These are phyloP conservation scores for Hirudo medicinalis DNA, from an alignment of 1,140 invertebrate genomes.

Conservation along the genomic window DNA sequence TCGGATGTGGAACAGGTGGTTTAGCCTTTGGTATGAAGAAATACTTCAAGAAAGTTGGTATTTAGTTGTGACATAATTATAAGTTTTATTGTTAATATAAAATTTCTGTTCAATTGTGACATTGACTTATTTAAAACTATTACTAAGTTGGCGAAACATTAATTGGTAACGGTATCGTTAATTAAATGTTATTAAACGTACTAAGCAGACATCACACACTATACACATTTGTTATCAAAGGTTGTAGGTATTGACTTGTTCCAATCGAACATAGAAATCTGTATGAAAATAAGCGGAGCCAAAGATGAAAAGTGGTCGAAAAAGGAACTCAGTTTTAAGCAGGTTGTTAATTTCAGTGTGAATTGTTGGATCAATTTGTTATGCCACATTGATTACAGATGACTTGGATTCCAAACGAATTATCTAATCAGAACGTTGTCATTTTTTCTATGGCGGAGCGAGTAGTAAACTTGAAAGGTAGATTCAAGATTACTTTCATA, in stretches of 20 bases:
- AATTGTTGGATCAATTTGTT: slow-evolving; percentile 23
- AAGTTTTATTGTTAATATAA: too few species aligned
- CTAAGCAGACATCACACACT: too few species aligned
- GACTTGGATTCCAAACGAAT: slow-evolving; percentile 38
- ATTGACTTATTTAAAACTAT: too few species aligned
- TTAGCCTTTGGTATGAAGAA: too few species aligned
- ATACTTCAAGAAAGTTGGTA: too few species aligned
- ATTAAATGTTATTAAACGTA: too few species aligned
- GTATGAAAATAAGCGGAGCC: not conserved
- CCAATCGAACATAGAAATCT: not conserved
- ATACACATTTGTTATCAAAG: not conserved
- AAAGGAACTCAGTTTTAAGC: not conserved
- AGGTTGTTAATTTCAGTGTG: not conserved
- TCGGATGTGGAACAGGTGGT: too few species aligned
- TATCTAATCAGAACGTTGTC: slow-evolving; percentile 4
- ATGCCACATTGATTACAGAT: slow-evolving; percentile 21
- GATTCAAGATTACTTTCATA: not conserved
- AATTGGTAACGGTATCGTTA: too few species aligned
- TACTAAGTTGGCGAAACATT: too few species aligned
- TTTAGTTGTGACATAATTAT: not conserved
- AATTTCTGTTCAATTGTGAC: too few species aligned
- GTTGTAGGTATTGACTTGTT: not conserved
- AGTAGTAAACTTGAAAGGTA: not conserved
- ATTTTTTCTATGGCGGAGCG: not conserved
- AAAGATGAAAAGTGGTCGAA: not conserved